Percentiles rank a stretch among this genome's conserved stretches.
Evolutionary conservation across 35 echinoderm and acorn worm species (phyloP).

Genomic region (Eucidaris tribuloides): DNA sequence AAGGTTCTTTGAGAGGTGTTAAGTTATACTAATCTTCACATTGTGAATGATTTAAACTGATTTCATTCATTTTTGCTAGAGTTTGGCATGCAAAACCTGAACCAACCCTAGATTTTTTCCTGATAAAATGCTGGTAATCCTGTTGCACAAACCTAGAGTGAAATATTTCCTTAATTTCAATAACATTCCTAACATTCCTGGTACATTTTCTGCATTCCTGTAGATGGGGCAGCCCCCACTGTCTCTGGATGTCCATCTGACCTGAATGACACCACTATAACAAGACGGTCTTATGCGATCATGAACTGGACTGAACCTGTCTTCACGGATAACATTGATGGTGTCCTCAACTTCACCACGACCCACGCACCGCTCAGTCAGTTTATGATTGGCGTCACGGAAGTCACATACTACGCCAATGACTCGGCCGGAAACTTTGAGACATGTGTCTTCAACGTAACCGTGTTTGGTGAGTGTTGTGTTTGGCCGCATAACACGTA

Average conservation of each 20-base stretch:
- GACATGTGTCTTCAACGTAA: constrained; percentile 12
- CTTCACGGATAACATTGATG: constrained; percentile 11
- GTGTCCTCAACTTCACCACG: background rate
- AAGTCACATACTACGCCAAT: constrained; percentile 20
- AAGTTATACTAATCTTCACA: too few relatives aligned
- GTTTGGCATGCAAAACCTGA: too few relatives aligned
- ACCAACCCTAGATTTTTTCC: too few relatives aligned
- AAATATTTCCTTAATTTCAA: too few relatives aligned
- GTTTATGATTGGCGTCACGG: constrained; percentile 15
- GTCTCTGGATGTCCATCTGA: constrained; percentile 39
- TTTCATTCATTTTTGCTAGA: too few relatives aligned
- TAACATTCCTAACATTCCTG: too few relatives aligned
- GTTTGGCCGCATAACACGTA: too few relatives aligned
- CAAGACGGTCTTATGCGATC: background rate
- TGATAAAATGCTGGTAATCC: too few relatives aligned
- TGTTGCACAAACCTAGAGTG: too few relatives aligned
- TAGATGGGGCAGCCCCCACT: constrained; percentile 11
- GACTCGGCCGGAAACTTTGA: constrained; percentile 5
- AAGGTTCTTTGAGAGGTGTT: too few relatives aligned
- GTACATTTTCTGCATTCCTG: background rate
- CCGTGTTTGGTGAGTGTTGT: constrained; percentile 36
- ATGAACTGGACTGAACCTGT: constrained; percentile 42
- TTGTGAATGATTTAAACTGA: too few relatives aligned
- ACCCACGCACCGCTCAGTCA: background rate
- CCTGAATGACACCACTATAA: constrained; percentile 19